Evolutionary conservation across 1,140 invertebrate genomes (phyloP).

Genomic region (Drosophila chauvacae): DNA sequence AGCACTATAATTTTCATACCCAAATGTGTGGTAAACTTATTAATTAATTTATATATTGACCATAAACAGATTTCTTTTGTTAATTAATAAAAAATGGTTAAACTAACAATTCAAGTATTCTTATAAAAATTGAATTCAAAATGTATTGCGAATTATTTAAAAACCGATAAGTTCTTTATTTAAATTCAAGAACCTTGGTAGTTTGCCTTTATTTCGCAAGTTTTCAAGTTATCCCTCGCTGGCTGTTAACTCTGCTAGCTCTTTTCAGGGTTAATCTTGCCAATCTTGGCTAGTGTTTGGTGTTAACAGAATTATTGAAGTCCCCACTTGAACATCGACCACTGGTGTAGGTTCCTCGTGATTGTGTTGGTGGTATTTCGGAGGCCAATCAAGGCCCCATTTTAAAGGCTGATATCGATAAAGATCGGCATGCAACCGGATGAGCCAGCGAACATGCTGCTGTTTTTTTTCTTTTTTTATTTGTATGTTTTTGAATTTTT

Average conservation of each 20-base stretch:
- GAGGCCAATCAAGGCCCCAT: slow-evolving; percentile 26
- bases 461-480: not conserved
- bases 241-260: not conserved
- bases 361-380: slow-evolving; percentile 22
- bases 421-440: slow-evolving; percentile 51
- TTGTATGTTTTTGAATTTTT: not conserved
- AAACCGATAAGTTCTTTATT: not conserved
- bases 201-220: slow-evolving; percentile 1
- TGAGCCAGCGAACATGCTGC: slow-evolving; percentile 2
- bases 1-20: too few relatives aligned
- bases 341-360: slow-evolving; percentile 19
- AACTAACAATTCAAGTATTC: not conserved
- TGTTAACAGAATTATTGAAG: slow-evolving; percentile 43
- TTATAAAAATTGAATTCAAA: not conserved
- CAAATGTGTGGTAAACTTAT: not conserved
- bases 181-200: not conserved
- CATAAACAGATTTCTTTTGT: not conserved
- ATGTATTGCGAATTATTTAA: not conserved
- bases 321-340: slow-evolving; percentile 56
- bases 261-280: slow-evolving; percentile 20
- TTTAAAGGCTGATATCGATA: slow-evolving; percentile 37
- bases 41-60: not conserved
- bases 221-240: slow-evolving; percentile 3
- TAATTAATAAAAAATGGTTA: not conserved
- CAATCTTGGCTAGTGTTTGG: slow-evolving; percentile 21